phyloP scores from a whole-genome alignment of 2,888 invertebrate species.

The Mythimna vitellina region DNA sequence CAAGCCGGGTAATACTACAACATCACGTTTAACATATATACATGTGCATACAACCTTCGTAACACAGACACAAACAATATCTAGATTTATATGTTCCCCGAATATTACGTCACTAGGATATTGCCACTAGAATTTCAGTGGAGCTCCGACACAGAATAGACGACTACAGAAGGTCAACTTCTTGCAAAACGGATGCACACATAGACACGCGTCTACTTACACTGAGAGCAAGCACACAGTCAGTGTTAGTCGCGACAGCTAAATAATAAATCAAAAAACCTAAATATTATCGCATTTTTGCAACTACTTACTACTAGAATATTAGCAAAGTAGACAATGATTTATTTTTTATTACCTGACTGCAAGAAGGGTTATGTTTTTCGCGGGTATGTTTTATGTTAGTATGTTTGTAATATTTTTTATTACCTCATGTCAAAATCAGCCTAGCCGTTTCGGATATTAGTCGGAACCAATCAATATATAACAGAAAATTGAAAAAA shows the following conservation, averaged over 20 bases:
- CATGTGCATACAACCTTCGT: constrained; percentile 14
- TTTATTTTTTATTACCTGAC: no score
- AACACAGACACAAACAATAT: constrained; percentile 32
- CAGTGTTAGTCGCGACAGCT: background rate
- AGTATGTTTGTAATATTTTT: no score
- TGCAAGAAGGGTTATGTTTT: no score
- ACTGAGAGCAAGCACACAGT: background rate
- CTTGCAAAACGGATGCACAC: background rate
- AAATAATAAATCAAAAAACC: background rate
- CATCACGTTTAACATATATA: constrained; percentile 40
- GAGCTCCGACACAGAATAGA: background rate
- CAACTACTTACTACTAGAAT: no score
- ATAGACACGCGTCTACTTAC: background rate
- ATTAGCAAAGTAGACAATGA: no score
- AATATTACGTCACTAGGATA: constrained; percentile 60
- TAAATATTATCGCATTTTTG: background rate
- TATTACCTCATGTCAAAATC: no score
- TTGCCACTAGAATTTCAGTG: constrained; percentile 67
- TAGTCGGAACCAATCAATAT: no score
- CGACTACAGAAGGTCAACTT: constrained; percentile 6
- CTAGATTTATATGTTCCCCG: constrained; percentile 52
- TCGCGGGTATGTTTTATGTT: no score
- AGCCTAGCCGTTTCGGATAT: no score
- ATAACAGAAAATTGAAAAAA: no score
- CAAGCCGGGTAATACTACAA: constrained; percentile 26